Evolutionary conservation across 2,888 invertebrate species (phyloP).

Genomic region (Gymnoscelis rufifasciata): DNA sequence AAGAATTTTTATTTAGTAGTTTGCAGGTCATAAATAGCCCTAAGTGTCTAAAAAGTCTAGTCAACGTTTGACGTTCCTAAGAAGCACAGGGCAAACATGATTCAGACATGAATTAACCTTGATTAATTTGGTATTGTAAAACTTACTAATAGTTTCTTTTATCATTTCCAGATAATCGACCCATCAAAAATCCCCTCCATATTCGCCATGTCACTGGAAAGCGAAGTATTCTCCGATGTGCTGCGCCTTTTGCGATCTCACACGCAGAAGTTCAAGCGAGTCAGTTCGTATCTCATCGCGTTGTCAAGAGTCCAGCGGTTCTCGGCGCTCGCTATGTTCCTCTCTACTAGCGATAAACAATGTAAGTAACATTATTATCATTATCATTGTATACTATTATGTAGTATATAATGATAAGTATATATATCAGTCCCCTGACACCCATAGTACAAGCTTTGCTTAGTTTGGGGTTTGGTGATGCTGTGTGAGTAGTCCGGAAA

Average conservation of each 20-base stretch:
- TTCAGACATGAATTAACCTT: background rate
- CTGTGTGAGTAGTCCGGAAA: too few species aligned
- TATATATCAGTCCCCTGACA: too few species aligned
- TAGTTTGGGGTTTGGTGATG: too few species aligned
- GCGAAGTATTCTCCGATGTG: slow-evolving; percentile 80
- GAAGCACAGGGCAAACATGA: too few species aligned
- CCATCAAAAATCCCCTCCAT: slow-evolving; percentile 79
- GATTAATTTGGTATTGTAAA: background rate
- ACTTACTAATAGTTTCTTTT: background rate
- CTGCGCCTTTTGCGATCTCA: slow-evolving; percentile 62
- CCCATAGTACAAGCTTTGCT: too few species aligned
- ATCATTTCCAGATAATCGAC: slow-evolving; percentile 73
- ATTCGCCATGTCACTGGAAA: slow-evolving; percentile 84
- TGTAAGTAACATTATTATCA: too few species aligned
- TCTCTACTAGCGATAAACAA: slow-evolving; percentile 77
- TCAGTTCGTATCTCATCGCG: slow-evolving; percentile 73
- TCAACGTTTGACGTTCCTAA: too few species aligned
- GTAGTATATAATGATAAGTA: too few species aligned
- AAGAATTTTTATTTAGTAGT: too few species aligned
- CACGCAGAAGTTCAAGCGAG: slow-evolving; percentile 54
- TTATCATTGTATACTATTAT: too few species aligned
- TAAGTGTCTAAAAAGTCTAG: too few species aligned
- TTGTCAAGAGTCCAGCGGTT: slow-evolving; percentile 81
- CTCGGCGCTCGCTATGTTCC: slow-evolving; percentile 82
- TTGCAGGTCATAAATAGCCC: too few species aligned